phyloP scores from a whole-genome alignment of 2,797 vertebrate species.

The Coregonus ussuriensis region DNA sequence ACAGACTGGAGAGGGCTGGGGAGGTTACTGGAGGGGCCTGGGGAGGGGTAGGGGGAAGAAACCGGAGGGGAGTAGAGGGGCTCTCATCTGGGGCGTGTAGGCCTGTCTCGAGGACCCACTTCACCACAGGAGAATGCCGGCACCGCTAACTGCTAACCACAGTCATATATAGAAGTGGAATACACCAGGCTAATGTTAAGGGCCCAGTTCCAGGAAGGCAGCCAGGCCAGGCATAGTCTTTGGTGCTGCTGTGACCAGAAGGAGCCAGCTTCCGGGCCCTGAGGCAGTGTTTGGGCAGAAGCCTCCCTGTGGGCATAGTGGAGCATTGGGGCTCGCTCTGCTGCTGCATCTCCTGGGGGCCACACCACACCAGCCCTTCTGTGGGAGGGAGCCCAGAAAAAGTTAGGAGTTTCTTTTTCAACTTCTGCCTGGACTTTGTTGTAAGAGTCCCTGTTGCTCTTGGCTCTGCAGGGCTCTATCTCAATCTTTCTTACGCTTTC shows the following conservation, averaged over 20 bases:
- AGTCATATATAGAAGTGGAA: constrained; percentile 20
- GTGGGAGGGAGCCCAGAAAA: constrained; percentile 21
- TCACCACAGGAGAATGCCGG: not conserved
- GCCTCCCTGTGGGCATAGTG: constrained; percentile 29
- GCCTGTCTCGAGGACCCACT: constrained; percentile 11
- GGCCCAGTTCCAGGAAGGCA: constrained; percentile 33
- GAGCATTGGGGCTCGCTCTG: constrained; percentile 35
- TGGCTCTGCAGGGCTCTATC: constrained; percentile 13
- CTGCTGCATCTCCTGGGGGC: constrained; percentile 26
- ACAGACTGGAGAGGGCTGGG: constrained; percentile 17
- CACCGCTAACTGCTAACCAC: constrained; percentile 15
- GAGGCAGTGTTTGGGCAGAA: constrained; percentile 17
- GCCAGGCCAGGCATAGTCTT: constrained; percentile 18
- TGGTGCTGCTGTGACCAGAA: constrained; percentile 22
- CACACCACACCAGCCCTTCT: constrained; percentile 36
- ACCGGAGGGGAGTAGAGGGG: constrained; percentile 11
- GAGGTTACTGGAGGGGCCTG: constrained; percentile 5
- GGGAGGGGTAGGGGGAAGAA: constrained; percentile 9
- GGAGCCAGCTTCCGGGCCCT: constrained; percentile 30
- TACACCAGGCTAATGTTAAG: constrained; percentile 42
- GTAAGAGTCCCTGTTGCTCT: not conserved
- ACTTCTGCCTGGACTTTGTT: constrained; percentile 41
- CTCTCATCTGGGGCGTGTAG: not conserved
- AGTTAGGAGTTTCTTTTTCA: not conserved
- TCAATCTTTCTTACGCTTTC: constrained; percentile 36